phyloP scores from a whole-genome alignment of 2,888 invertebrate genomes.

The Drosophila pseudotalamancana region DNA sequence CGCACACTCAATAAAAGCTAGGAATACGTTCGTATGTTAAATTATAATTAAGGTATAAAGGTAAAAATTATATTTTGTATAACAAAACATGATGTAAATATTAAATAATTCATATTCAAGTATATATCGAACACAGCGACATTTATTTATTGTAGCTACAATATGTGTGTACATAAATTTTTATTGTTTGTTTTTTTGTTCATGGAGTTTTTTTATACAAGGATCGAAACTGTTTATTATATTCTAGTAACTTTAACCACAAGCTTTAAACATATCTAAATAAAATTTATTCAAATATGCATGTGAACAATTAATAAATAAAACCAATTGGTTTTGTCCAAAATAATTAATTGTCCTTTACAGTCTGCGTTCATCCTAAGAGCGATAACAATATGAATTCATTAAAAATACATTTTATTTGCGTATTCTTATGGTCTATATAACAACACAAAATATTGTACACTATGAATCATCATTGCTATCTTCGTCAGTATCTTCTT shows the following conservation, averaged over 20 bases:
- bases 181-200: constrained; percentile 38
- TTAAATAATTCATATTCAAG: constrained; percentile 39
- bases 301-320: constrained; percentile 46
- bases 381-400: background rate
- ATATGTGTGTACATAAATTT: constrained; percentile 50
- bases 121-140: constrained; percentile 34
- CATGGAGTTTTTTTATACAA: constrained; percentile 31
- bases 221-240: constrained; percentile 23
- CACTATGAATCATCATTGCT: constrained; percentile 57
- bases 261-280: constrained; percentile 35
- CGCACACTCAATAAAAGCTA: constrained; percentile 58
- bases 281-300: constrained; percentile 34
- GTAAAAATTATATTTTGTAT: constrained; percentile 55
- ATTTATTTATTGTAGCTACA: constrained; percentile 39
- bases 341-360: background rate
- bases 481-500: constrained; percentile 61
- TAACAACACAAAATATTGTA: constrained; percentile 14
- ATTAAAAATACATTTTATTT: constrained; percentile 15
- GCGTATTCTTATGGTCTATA: constrained; percentile 1
- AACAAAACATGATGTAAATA: constrained; percentile 50
- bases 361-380: too few species aligned
- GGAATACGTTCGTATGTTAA: constrained; percentile 24
- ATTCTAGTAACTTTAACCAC: constrained; percentile 26
- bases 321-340: constrained; percentile 33
- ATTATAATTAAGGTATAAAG: constrained; percentile 35